Evolutionary conservation across 2,888 invertebrate species (phyloP), one percentile per base, ranked within the genome.

Genomic region (Malthinus flaveolus): DNA sequence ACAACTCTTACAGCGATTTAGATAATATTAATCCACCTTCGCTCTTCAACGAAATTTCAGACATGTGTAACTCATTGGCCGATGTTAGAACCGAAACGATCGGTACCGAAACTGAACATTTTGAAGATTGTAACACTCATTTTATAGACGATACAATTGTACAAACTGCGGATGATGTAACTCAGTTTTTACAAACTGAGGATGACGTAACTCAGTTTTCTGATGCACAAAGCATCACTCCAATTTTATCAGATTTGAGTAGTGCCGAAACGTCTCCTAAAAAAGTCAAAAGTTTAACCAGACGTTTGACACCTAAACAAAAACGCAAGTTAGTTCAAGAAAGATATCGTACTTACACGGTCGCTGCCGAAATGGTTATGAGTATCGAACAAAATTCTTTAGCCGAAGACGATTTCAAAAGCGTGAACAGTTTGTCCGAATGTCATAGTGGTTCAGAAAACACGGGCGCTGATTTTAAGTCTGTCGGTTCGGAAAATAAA

Each of bases 281-380:
- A 68, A 82, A 81, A 31, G 76, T 80, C 51, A 79, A 79, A 66
- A 72, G 78, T 1, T 76, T 79, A 39, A 81, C 79, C 46, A 79
- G 74, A 57, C 75, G 75, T 49, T 71, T 90, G 57, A 92, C 91
- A 0, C 90, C 91, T 0, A 92, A 90, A 75, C 91, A 92, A 72
- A 88, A 88, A 70, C 80, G 93, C 36, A 86, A 85, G 65, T 76
- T 88, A 34, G 85, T 88, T 1, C 90, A 90, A 72, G 91, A 93
- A 68, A 84, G 93, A 59, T 92, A 87, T 73, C 89, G 88, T 73
- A 93, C 93, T 0, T 93, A 93, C 72, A 92, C 91, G 0, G 90
- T 93, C 36, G 87, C 86, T 0, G 87, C 84, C 1, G 84, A 83
- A 57, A 78, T 86, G 71, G 79, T 82, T 1, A 80, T 79, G 67